Base-by-base conservation (phyloP, 2,888 invertebrate genomes). In the Choristoneura rosaceana region DNA sequence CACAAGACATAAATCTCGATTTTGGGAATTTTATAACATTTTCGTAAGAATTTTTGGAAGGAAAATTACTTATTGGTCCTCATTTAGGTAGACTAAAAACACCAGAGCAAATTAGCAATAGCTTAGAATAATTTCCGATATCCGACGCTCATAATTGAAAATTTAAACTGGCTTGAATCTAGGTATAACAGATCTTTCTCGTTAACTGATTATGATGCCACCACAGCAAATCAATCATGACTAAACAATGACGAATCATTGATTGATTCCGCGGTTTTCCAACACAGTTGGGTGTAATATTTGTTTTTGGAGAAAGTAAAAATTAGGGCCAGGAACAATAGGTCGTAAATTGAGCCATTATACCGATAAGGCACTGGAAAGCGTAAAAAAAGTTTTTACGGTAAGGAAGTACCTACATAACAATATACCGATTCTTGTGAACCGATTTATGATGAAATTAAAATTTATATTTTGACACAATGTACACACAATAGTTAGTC, bases 231-330 rank as follows among this genome's bases (percentile, higher is more conserved):
- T 45, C 34, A 45, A n/a, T 47, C 15, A 55, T 15, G 34, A 8
- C 2, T 25, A 62, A 61, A 67, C 67, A 59, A 63, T 73, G 59
- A 73, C 67, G 67, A 68, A 68, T 73, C 47, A 67, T 38, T 47
- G 52, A 65, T 52, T 38, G 58, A 67, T 67, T 62, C 55, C 15
- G 45, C 61, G 71, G 55, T 59, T 71, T 68, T 59, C 14, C n/a
- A 59, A 58, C 38, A 73, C 63, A 73, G 41, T 63, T 64, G 71
- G 71, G 71, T 73, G 71, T 52, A 34, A 50, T 71, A 52, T 73
- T 73, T 71, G 67, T 45, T 71, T 71, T 45, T 61, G 43, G 61
- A 62, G 71, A 71, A 71, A 71, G 71, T 62, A 55, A 62, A 62
- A 71, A 71, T 67, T 67, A 47, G 47, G 55, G 45, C 52, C 60